Percentiles rank a stretch among this genome's conserved stretches.
Evolutionary conservation across 2,113 vertebrate genomes (phyloP).

Genomic region (Bothrops jararaca): DNA sequence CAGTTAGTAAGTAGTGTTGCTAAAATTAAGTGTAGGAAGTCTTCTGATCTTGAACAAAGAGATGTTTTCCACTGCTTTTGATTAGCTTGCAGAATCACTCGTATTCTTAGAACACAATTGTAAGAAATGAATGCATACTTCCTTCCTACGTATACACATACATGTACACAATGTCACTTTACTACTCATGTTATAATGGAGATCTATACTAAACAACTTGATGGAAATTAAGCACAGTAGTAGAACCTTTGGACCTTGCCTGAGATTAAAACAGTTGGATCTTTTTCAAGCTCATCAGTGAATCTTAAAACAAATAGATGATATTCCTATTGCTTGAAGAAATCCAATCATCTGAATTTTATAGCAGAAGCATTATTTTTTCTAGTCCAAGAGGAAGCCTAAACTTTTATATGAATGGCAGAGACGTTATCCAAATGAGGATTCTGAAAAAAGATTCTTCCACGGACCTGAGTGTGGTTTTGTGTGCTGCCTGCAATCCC

Average conservation of each 20-base stretch:
- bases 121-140: background rate
- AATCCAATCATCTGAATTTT: background rate
- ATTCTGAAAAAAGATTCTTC: background rate
- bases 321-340: background rate
- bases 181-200: background rate
- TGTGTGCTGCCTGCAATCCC: too few species aligned
- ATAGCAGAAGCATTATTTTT: background rate
- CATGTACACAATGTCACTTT: background rate
- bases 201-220: background rate
- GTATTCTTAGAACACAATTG: background rate
- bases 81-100: background rate
- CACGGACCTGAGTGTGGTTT: too few species aligned
- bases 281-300: background rate
- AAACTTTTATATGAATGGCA: background rate
- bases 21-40: background rate
- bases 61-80: background rate
- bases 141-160: background rate
- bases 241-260: background rate
- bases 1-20: slow-evolving; percentile 12
- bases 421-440: background rate
- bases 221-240: background rate
- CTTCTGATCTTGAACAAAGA: background rate
- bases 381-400: background rate
- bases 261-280: background rate
- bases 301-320: background rate